Base-by-base conservation (phyloP, 2,888 invertebrate genomes). In the Leptinotarsa tumamoca region DNA sequence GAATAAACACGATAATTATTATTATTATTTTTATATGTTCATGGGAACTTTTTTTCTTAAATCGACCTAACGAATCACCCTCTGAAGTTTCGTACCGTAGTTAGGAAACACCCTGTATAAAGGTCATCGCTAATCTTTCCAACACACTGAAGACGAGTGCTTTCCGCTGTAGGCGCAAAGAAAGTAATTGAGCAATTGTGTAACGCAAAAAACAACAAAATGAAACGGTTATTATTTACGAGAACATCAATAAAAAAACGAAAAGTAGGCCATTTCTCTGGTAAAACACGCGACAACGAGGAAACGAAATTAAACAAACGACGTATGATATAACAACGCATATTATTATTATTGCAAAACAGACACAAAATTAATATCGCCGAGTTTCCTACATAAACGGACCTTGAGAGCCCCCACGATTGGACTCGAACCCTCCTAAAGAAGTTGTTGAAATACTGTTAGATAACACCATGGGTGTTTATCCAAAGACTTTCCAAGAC, bases 251-350 rank as follows among this genome's bases (percentile, higher is more conserved):
- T 70, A 74, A 58, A 50, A 61, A 58, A 50, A 61, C 15, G 49
- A 54, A 67, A 78, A 78, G 78, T 78, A 73, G 78, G 78, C 61
- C 78, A 78, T 75, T 75, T 75, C 72, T 78, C 66, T 67, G 61
- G 73, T 72, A 63, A 63, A 33, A 70, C 72, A 69, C 66, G 68
- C 68, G 67, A 54, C 66, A 72, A n/a, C 63, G 5, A 78, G 81
- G 80, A 81, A 80, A 76, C 75, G 10, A 73, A 74, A 67, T 75
- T 76, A 80, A 78, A 81, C 77, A 78, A 75, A 68, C 71, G 67
- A 70, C 74, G 63, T 43, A 74, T 78, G 71, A 79, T 79, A 78
- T 78, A 79, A 79, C 75, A 79, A 80, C 66, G 43, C 43, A 75
- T 17, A 78, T 71, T 74, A 56, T 49, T 56, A 74, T 49, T 56